Conservation (phyloP, 2,888 invertebrate species). For the Panorpa germanica region DNA sequence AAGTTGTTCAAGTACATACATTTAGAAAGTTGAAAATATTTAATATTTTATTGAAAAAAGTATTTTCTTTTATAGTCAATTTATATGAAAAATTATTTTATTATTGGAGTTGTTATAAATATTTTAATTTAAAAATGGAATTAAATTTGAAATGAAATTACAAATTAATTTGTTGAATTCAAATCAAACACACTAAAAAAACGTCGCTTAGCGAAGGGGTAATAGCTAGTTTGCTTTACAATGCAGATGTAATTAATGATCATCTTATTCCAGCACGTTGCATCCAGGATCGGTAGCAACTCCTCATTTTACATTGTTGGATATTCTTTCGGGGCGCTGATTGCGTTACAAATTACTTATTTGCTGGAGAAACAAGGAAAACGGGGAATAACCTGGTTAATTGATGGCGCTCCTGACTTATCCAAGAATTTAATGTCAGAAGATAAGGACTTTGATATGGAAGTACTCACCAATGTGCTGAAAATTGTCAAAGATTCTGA, state of each 20-base stretch:
- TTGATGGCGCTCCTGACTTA: constrained; percentile 68
- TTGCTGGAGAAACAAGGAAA: constrained; percentile 47
- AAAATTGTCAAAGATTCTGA: constrained; percentile 26
- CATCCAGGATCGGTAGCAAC: constrained; percentile 32
- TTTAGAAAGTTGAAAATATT: too few relatives aligned
- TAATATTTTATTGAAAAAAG: too few relatives aligned
- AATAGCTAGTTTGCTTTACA: background rate
- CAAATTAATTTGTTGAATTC: too few relatives aligned
- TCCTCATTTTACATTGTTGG: constrained; percentile 56
- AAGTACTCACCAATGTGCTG: constrained; percentile 27
- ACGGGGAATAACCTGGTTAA: constrained; percentile 41
- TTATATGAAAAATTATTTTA: too few relatives aligned
- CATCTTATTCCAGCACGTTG: constrained; percentile 31
- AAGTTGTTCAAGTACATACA: too few relatives aligned
- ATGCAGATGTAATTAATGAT: constrained; percentile 4
- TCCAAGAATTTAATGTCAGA: too few relatives aligned
- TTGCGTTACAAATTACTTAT: constrained; percentile 58
- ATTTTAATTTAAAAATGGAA: too few relatives aligned
- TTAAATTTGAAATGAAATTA: too few relatives aligned
- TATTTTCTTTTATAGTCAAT: too few relatives aligned
- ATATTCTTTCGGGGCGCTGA: constrained; percentile 72
- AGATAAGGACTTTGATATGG: too few relatives aligned
- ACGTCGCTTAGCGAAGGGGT: constrained; percentile 1
- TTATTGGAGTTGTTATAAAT: too few relatives aligned
- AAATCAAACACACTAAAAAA: too few relatives aligned